Evolutionary conservation across 1,140 invertebrate genomes (phyloP).

Genomic region (Trinorchestia longiramus): DNA sequence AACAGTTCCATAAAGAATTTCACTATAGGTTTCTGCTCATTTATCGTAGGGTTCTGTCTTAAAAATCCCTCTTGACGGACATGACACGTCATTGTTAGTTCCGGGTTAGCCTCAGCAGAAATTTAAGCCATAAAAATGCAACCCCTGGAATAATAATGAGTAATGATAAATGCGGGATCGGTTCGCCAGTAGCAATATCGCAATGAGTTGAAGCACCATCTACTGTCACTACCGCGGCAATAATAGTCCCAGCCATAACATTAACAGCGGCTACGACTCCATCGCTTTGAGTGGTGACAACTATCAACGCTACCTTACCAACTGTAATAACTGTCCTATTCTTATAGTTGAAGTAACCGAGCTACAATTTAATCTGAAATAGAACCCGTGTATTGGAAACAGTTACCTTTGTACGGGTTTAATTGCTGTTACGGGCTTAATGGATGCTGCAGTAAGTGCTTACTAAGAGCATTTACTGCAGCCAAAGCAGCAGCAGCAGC

Average conservation of each 20-base stretch:
- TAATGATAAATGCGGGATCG: neutral
- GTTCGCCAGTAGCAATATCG: neutral
- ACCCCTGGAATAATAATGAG: too few relatives aligned
- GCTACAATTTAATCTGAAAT: neutral
- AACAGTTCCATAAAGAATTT: neutral
- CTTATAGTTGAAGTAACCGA: neutral
- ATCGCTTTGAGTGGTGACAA: neutral
- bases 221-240: neutral
- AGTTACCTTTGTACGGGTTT: neutral
- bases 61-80: neutral
- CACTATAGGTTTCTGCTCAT: neutral
- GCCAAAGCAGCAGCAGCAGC: constrained; percentile 18
- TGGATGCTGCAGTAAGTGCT: neutral
- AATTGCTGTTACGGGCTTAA: neutral
- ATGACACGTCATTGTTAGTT: too few relatives aligned
- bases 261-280: neutral
- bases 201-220: neutral
- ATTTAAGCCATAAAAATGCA: too few relatives aligned
- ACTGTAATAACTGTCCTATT: neutral
- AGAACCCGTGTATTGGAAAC: neutral
- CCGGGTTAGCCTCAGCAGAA: too few relatives aligned
- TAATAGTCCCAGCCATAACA: neutral
- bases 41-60: neutral
- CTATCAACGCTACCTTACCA: too few relatives aligned
- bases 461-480: neutral